Conservation (phyloP, 1,140 invertebrate species). For the Listronotus oregonensis region DNA sequence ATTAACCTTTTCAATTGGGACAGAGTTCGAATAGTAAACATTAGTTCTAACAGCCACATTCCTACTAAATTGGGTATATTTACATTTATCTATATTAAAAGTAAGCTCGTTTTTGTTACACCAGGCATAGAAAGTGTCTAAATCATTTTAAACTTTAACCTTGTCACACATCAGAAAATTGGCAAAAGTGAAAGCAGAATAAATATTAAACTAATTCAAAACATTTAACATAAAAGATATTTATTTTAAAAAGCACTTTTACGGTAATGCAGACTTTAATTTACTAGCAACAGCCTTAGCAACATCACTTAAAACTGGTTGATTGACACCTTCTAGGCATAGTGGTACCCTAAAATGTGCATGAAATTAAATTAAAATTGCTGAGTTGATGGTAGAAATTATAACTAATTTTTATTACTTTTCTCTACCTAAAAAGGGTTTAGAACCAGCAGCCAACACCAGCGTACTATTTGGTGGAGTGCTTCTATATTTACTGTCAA, state of each 20-base stretch:
- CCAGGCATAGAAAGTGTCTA: too few relatives aligned
- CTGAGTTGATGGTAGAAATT: conserved; percentile 53
- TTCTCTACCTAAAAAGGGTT: conserved; percentile 69
- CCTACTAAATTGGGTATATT: too few relatives aligned
- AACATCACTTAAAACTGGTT: conserved; percentile 78
- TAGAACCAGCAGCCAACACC: conserved; percentile 78
- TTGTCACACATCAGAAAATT: too few relatives aligned
- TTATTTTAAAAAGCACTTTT: conserved; percentile 59
- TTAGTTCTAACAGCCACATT: too few relatives aligned
- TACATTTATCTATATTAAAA: too few relatives aligned
- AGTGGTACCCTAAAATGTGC: conserved; percentile 82
- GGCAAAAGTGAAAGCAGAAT: too few relatives aligned
- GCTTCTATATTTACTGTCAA: conserved; percentile 72
- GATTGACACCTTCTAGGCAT: conserved; percentile 83
- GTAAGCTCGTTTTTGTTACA: too few relatives aligned
- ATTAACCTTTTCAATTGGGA: too few relatives aligned
- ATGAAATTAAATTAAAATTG: conserved; percentile 48
- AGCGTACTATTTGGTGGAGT: conserved; percentile 78
- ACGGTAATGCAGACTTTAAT: conserved; percentile 85
- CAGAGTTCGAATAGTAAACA: too few relatives aligned
- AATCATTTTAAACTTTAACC: too few relatives aligned
- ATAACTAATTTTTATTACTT: not conserved
- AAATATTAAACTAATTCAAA: too few relatives aligned
- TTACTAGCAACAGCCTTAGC: conserved; percentile 88
- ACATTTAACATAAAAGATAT: not conserved